A percentile compares a stretch with the other conserved stretches of the same genome.
These are phyloP conservation scores for Hemicentrotus pulcherrimus DNA, from an alignment of 35 echinoderm and acorn worm species.

Conservation along the genomic window DNA sequence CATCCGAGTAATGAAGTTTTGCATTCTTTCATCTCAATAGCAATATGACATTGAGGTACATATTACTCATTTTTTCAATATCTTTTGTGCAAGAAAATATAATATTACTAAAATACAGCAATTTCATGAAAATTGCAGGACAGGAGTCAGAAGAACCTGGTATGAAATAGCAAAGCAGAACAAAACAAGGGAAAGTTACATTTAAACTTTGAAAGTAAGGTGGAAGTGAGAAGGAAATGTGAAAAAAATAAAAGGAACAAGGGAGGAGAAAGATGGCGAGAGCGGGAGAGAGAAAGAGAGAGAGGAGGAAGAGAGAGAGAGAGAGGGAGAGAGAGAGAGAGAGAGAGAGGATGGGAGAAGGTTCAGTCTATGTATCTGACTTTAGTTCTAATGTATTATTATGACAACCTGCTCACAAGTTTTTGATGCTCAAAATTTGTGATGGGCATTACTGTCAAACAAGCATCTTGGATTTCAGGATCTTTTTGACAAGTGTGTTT, in stretches of 20 bases:
- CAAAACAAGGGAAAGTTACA: no score
- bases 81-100: neutral
- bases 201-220: no score
- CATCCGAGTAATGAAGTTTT: neutral
- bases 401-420: neutral
- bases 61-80: neutral
- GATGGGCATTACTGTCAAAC: slow-evolving; percentile 10
- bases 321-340: neutral
- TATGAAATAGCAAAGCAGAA: no score
- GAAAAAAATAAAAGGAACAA: no score
- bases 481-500: neutral
- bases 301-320: neutral
- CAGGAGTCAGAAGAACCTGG: no score
- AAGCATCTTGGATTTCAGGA: neutral
- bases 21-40: neutral
- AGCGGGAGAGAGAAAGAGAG: no score
- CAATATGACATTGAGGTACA: neutral
- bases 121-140: no score
- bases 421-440: neutral
- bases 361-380: neutral
- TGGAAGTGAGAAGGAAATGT: neutral
- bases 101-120: no score
- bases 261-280: neutral
- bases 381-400: neutral
- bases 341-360: neutral